A percentile compares a stretch with the other conserved stretches of the same genome.
Evolutionary conservation across 2,113 vertebrate species (phyloP).

Genomic region (Cheirogaleus medius): DNA sequence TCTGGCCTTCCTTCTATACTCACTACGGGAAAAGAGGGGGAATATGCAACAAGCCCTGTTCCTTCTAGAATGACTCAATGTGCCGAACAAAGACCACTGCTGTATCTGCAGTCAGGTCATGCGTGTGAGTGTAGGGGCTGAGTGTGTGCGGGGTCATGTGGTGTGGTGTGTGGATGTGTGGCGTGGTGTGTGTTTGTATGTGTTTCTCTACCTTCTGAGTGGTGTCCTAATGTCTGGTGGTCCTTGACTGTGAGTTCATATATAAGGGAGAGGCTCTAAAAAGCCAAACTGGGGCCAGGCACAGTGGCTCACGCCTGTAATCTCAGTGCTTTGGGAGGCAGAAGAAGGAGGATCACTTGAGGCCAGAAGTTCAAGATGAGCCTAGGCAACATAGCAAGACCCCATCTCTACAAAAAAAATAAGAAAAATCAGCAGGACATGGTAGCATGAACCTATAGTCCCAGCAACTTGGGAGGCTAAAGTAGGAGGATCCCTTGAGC

Average conservation of each 20-base stretch:
- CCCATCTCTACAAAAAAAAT: too few relatives aligned
- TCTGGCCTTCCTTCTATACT: neutral
- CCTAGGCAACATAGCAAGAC: too few relatives aligned
- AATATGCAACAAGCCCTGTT: neutral
- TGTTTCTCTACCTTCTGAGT: neutral
- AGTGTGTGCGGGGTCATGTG: neutral
- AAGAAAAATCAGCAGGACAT: too few relatives aligned
- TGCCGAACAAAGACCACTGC: neutral
- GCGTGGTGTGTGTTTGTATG: neutral
- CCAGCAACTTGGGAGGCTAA: too few relatives aligned
- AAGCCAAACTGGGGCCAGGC: neutral
- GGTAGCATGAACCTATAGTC: too few relatives aligned
- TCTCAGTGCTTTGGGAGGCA: too few relatives aligned
- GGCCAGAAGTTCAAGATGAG: too few relatives aligned
- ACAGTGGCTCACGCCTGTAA: neutral
- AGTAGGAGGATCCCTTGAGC: too few relatives aligned
- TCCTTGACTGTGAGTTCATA: neutral
- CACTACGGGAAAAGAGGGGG: neutral
- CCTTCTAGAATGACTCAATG: neutral
- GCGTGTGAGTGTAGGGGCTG: neutral
- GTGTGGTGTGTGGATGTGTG: neutral
- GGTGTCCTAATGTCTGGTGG: neutral
- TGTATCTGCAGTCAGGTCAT: neutral
- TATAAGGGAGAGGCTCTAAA: neutral
- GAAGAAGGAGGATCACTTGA: too few relatives aligned